Conservation (phyloP, 2,888 invertebrate genomes). For the Athalia cordata region DNA sequence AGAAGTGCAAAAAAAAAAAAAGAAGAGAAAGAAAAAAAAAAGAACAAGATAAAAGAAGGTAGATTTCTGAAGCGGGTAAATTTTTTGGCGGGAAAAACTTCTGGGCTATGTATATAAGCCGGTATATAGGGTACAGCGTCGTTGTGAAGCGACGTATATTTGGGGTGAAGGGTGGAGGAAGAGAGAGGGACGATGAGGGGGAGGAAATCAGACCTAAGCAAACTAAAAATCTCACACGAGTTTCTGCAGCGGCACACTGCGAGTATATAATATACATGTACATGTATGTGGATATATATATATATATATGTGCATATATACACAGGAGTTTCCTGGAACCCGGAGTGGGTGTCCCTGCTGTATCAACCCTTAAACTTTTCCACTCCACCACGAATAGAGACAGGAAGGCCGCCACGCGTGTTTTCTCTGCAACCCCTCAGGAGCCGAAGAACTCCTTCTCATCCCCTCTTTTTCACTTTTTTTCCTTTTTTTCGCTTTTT, state of each 20-base stretch:
- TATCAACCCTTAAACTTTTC: slow-evolving; percentile 46
- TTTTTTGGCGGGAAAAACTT: background rate
- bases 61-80: background rate
- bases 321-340: background rate
- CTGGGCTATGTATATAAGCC: too few species aligned
- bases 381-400: slow-evolving; percentile 40
- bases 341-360: slow-evolving; percentile 38
- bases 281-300: too few species aligned
- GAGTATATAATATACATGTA: background rate
- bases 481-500: background rate
- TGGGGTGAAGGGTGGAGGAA: background rate
- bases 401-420: slow-evolving; percentile 42
- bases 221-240: slow-evolving; percentile 43
- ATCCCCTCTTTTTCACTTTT: slow-evolving; percentile 30
- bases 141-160: too few species aligned
- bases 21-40: background rate
- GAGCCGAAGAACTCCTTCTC: slow-evolving; percentile 51
- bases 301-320: too few species aligned
- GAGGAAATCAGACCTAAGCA: slow-evolving; percentile 44
- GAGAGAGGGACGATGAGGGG: background rate
- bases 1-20: background rate
- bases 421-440: slow-evolving; percentile 50
- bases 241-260: background rate
- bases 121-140: too few species aligned
- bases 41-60: background rate